Conservation (phyloP, 2,113 vertebrate genomes). For the Oryzias celebensis region DNA sequence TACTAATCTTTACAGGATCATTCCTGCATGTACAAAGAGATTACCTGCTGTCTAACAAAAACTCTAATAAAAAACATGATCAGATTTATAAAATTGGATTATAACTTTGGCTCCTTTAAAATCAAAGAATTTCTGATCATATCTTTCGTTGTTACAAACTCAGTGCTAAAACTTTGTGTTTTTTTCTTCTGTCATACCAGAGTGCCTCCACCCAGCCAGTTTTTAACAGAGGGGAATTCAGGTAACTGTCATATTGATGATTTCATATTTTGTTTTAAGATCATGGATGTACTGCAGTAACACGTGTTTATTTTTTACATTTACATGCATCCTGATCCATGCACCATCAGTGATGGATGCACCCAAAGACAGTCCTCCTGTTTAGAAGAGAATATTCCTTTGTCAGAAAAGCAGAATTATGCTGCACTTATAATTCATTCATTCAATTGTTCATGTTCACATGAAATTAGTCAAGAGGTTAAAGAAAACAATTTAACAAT, state of each 20-base stretch:
- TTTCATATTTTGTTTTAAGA: too few relatives aligned
- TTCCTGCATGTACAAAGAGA: constrained; percentile 15
- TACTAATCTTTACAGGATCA: constrained; percentile 23
- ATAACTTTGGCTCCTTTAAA: constrained; percentile 3
- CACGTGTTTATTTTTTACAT: too few relatives aligned
- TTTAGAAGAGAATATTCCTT: too few relatives aligned
- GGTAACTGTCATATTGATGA: constrained; percentile 35
- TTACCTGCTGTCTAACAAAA: constrained; percentile 10
- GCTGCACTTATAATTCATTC: too few relatives aligned
- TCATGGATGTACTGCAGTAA: too few relatives aligned
- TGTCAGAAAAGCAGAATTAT: too few relatives aligned
- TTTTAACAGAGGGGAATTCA: constrained; percentile 46
- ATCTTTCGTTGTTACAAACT: neutral
- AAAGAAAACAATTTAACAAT: too few relatives aligned
- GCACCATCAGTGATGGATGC: too few relatives aligned
- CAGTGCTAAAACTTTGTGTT: neutral
- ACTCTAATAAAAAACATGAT: neutral
- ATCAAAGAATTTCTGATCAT: neutral
- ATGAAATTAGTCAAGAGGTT: too few relatives aligned
- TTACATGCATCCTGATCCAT: too few relatives aligned
- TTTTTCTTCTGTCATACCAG: constrained; percentile 43
- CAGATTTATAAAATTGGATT: constrained; percentile 7
- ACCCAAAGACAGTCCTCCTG: too few relatives aligned
- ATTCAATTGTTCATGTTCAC: too few relatives aligned
- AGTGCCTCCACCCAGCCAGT: constrained; percentile 66